Conservation (phyloP, 2,113 vertebrate species). For the Peromyscus maniculatus region DNA sequence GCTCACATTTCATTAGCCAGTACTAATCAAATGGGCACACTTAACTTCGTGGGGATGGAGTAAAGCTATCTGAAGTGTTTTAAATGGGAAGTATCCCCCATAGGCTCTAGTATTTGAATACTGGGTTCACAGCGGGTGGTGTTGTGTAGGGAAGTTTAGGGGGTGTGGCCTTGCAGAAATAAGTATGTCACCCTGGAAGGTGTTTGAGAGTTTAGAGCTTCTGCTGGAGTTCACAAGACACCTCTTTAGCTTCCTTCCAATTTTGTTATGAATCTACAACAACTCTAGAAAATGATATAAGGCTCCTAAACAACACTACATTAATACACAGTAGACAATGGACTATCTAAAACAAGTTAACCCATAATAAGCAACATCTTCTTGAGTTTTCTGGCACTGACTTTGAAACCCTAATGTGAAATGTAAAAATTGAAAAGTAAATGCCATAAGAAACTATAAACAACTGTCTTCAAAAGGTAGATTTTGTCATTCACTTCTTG, state of each 20-base stretch:
- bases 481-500: neutral
- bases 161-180: no score
- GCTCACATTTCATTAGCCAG: neutral
- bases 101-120: neutral
- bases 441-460: slow-evolving; percentile 32
- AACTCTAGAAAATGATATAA: neutral
- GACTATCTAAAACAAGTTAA: neutral
- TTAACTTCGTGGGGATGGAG: neutral
- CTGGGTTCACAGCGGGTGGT: neutral
- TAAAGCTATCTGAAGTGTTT: neutral
- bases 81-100: neutral
- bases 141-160: no score
- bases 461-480: neutral
- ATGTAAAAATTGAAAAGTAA: neutral
- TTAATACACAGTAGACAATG: neutral
- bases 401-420: neutral
- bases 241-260: neutral
- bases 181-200: neutral
- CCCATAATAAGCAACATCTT: neutral
- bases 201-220: neutral
- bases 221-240: neutral
- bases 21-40: neutral
- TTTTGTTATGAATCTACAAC: neutral
- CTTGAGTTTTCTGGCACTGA: slow-evolving; percentile 25
- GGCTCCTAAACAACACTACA: neutral